Conservation (phyloP, 2,113 vertebrate genomes). For the Lophotis ruficrista region DNA sequence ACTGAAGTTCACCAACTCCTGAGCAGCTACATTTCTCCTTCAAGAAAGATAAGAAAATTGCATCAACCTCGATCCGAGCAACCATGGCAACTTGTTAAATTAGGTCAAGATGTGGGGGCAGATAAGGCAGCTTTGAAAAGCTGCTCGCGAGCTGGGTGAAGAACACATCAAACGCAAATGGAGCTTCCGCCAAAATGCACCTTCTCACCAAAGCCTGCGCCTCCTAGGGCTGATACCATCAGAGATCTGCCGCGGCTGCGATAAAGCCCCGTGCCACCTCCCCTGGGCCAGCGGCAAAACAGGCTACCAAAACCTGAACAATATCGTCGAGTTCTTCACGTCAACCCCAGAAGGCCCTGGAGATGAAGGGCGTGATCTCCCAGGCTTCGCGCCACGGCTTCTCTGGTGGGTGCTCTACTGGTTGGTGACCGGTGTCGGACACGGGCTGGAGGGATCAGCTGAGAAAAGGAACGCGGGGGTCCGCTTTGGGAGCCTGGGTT, state of each 20-base stretch:
- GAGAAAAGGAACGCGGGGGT: background rate
- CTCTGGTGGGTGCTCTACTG: background rate
- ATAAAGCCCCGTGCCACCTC: slow-evolving; percentile 17
- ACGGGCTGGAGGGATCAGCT: accelerated
- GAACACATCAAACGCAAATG: slow-evolving; percentile 71
- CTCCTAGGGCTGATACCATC: slow-evolving; percentile 69
- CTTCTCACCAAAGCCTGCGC: slow-evolving; percentile 59
- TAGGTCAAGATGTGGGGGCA: slow-evolving; percentile 81
- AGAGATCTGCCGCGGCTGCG: slow-evolving; percentile 16
- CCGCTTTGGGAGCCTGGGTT: background rate
- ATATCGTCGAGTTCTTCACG: background rate
- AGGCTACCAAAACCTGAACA: background rate
- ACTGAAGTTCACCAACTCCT: slow-evolving; percentile 63
- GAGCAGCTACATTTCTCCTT: slow-evolving; percentile 60
- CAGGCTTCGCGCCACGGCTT: accelerated
- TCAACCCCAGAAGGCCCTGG: background rate
- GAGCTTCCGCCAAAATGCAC: slow-evolving; percentile 74
- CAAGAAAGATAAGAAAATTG: slow-evolving; percentile 75
- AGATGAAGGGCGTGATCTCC: background rate
- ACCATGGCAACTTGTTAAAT: slow-evolving; percentile 80
- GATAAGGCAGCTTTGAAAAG: slow-evolving; percentile 73
- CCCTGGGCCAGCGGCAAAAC: slow-evolving; percentile 25
- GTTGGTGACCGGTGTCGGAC: background rate
- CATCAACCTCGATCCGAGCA: slow-evolving; percentile 71
- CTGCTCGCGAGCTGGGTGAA: slow-evolving; percentile 48